Percentiles rank a stretch among this genome's conserved stretches.
Conservation (phyloP, 1,140 invertebrate species). For the Thalassaphorura encarpata region DNA sequence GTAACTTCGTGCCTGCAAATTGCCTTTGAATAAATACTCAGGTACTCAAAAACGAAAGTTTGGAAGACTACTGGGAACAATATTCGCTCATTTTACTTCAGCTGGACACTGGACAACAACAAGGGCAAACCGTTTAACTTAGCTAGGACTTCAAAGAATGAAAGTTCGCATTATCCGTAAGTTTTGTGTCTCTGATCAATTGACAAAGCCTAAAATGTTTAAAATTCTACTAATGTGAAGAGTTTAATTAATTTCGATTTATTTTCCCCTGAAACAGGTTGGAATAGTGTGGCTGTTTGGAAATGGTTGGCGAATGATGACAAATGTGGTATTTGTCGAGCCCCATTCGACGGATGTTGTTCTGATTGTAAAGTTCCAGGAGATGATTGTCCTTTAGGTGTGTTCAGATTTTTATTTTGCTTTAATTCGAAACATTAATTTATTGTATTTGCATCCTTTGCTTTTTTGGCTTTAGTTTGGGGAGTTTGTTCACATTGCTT, state of each 20-base stretch:
- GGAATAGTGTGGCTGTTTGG: constrained; percentile 95
- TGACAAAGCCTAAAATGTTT: not conserved
- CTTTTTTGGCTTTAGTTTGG: constrained; percentile 58
- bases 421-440: not conserved
- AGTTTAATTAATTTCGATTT: not conserved
- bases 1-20: no score
- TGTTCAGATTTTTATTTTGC: constrained; percentile 1
- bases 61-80: no score
- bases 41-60: no score
- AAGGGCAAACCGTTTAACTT: not conserved
- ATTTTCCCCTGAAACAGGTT: constrained; percentile 48
- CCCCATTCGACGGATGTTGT: constrained; percentile 97
- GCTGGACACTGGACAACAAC: not conserved
- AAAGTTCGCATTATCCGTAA: not conserved
- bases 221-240: not conserved
- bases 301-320: constrained; percentile 98
- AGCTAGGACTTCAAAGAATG: not conserved
- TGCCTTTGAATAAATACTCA: no score
- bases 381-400: constrained; percentile 90
- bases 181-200: not conserved
- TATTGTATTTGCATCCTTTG: constrained; percentile 1
- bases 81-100: not conserved
- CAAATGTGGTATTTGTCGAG: constrained; percentile 97
- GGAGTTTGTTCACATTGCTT: constrained; percentile 98
- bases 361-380: constrained; percentile 97